Base-by-base conservation (phyloP, 2,113 vertebrate genomes). In the Baryphthengus martii region DNA sequence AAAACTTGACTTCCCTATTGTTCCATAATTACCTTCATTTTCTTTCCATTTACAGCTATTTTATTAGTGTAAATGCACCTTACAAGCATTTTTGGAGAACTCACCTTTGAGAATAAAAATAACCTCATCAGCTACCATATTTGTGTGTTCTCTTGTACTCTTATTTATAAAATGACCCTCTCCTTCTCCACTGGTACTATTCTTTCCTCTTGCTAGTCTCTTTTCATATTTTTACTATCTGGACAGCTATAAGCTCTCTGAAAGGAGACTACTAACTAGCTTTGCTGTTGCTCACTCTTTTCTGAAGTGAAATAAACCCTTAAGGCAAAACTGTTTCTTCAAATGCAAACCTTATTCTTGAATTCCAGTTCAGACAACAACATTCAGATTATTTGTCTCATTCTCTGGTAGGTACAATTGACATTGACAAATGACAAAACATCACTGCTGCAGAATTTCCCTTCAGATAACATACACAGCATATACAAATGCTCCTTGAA, bases 331-430 rank as follows among this genome's bases (percentile, higher is more conserved):
- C 28, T 13, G 13, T 10, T 47, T 33, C 23, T 92, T 83, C 79
- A 93, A 93, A 90, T 26, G 40, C 42, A 84, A 90, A 78, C 23
- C 23, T 84, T 65, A 75, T 24, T 77, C 67, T 75, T 88, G 33
- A 90, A 81, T 86, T 92, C 35, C 44, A 90, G 31, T 74, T 88
- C 65, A 88, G 72, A 80, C 28, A 89, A 89, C n/a, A 85, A 74
- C 40, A 72, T 45, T 66, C 33, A 80, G 13, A 81, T 31, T 90
- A 77, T 90, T 67, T 49, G n/a, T n/a, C n/a, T n/a, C n/a, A n/a
- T 74, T 80, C 67, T 88, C 72, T 45, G 21, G 28, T 17, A 88
- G 49, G 39, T 37, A 91, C 13, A 74, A 68, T 49, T 59, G 77
- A 86, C 33, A 67, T 1, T 70, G 42, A 52, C 39, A 40, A 50